Conservation (phyloP, 2,113 vertebrate genomes). For the Microcebus griseorufus region DNA sequence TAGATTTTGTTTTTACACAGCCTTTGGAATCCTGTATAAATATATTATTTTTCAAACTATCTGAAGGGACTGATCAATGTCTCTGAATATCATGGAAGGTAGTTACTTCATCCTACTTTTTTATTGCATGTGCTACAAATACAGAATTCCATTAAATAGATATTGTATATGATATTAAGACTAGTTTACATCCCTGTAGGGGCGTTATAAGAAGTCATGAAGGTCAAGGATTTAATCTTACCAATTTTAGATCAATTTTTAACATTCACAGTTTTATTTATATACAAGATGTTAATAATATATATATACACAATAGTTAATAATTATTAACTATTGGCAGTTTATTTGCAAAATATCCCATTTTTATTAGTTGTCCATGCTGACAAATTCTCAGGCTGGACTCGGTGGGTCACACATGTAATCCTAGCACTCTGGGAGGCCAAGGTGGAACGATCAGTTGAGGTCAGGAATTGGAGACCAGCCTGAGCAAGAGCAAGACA, state of each 20-base stretch:
- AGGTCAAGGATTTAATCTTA: constrained; percentile 29
- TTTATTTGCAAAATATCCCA: constrained; percentile 20
- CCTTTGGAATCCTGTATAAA: background rate
- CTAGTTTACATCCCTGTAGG: background rate
- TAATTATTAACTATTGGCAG: constrained; percentile 11
- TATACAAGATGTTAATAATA: background rate
- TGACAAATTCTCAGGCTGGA: background rate
- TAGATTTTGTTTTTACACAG: constrained; percentile 38
- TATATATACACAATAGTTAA: background rate
- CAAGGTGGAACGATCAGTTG: no score
- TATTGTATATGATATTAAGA: background rate
- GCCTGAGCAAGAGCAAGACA: no score
- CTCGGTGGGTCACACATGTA: background rate
- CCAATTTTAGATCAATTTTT: background rate
- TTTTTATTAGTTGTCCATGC: constrained; percentile 29
- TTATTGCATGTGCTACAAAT: background rate
- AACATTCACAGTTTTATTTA: constrained; percentile 21
- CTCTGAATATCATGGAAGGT: background rate
- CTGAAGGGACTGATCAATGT: background rate
- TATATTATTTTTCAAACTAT: background rate
- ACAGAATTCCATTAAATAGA: constrained; percentile 13
- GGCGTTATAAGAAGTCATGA: background rate
- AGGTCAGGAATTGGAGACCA: no score
- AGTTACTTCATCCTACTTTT: constrained; percentile 9
- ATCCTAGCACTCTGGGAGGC: no score